Base-by-base conservation (phyloP, 2,113 vertebrate genomes). In the Sphaerodactylus townsendi region DNA sequence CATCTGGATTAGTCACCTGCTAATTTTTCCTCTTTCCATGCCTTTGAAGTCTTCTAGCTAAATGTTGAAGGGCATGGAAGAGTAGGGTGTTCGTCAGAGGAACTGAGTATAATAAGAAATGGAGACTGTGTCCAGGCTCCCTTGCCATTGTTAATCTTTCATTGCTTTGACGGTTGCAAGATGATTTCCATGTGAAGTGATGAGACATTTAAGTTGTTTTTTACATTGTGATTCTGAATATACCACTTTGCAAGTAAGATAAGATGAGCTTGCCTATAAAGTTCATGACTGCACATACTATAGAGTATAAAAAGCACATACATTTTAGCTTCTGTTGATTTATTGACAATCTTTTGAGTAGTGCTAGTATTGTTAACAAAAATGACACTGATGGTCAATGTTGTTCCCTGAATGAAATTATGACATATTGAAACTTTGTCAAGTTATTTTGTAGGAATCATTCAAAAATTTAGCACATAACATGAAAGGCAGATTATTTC, bases 1-100 rank as follows among this genome's bases (percentile, higher is more conserved):
- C 93, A 65, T 90, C 94, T 94, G 93, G 79, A 84, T 76, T 86
- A 90, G 93, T 92, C 93, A 92, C 81, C 90, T 92, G 90, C 73
- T 96, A 92, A 70, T 91, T 41, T 83, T 87, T 79, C 39, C 77
- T 9, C 4, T 75, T 1, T 50, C 44, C n/a, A 33, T 53, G 66
- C 84, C 15, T 9, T 59, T 70, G 23, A 87, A 81, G 21, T 44
- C 44, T 35, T 50, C 17, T 80, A 13, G 78, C 30, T 46, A 80
- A 53, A n/a, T 69, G 46, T 14, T 50, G 21, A 50, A 53, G 17
- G 21, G 19, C 13, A 28, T 68, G 10, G n/a, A 48, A 39, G 48
- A 41, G 39, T 69, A 21, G 48, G 23, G 33, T 53, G 11, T 15
- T 6, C 46, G 53, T 23, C 11, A 30, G 11, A 23, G 23, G 17